These are phyloP conservation scores for Manacus vitellinus DNA, from an alignment of 2,113 vertebrate species.

Conservation along the genomic window DNA sequence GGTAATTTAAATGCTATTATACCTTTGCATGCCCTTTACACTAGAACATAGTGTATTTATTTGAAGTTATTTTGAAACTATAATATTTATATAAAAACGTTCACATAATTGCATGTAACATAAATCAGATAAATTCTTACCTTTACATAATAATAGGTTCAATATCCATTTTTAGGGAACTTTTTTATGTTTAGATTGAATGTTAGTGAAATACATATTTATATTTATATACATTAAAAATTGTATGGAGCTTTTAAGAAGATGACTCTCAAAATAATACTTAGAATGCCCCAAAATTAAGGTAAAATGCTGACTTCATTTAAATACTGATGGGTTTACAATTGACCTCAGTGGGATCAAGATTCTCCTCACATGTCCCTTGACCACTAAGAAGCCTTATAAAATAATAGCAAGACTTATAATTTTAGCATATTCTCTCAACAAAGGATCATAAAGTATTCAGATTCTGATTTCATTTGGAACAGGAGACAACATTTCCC, in stretches of 20 bases:
- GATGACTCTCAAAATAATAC: neutral
- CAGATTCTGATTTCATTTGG: neutral
- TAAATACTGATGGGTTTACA: neutral
- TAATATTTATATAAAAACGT: neutral
- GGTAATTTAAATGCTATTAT: neutral
- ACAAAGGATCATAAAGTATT: neutral
- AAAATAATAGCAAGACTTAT: neutral
- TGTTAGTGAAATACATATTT: neutral
- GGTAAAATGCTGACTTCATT: neutral
- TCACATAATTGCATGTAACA: neutral
- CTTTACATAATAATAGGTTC: neutral
- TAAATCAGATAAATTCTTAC: neutral
- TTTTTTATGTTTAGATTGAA: neutral
- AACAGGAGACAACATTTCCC: neutral
- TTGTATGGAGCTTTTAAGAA: neutral
- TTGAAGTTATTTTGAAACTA: neutral
- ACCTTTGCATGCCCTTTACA: neutral
- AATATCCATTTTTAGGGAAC: constrained; percentile 1
- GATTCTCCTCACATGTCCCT: neutral
- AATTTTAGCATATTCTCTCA: neutral
- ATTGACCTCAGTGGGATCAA: neutral
- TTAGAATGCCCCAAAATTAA: neutral
- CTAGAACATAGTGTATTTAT: neutral
- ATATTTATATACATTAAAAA: neutral
- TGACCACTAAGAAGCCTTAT: neutral